phyloP scores from a whole-genome alignment of 2,113 vertebrate genomes.

The Strix aluco region DNA sequence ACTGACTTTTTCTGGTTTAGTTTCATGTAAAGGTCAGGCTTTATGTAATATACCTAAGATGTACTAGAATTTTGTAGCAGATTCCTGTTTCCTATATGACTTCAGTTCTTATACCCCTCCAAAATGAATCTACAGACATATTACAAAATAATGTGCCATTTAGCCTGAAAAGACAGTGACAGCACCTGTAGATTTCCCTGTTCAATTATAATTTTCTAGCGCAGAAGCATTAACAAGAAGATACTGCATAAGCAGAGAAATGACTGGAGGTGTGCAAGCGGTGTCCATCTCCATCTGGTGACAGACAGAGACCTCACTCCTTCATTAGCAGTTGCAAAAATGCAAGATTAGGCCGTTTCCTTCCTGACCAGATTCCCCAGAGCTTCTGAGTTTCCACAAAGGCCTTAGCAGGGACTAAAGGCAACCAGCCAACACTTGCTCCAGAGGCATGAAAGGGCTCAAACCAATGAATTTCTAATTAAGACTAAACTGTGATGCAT shows the following conservation, averaged over 20 bases:
- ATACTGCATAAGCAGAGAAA: neutral
- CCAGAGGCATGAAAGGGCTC: neutral
- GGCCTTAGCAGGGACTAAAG: neutral
- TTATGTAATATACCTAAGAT: neutral
- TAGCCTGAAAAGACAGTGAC: neutral
- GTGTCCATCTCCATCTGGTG: neutral
- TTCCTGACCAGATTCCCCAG: neutral
- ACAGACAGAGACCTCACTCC: neutral
- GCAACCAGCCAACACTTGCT: neutral
- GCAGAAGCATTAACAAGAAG: neutral
- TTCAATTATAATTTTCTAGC: neutral
- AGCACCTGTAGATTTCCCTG: neutral
- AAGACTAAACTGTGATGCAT: too few species aligned
- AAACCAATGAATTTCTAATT: too few species aligned
- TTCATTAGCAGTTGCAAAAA: neutral
- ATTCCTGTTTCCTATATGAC: rapidly evolving
- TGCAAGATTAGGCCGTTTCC: too few species aligned
- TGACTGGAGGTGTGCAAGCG: neutral
- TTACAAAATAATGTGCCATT: neutral
- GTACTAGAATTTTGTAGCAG: neutral
- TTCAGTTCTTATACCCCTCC: neutral
- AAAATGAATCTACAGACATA: neutral
- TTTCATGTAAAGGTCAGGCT: neutral
- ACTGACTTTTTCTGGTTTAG: neutral
- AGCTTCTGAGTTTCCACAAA: neutral